Base-by-base conservation (phyloP, 2,797 vertebrate genomes). In the Taenioides sp. region DNA sequence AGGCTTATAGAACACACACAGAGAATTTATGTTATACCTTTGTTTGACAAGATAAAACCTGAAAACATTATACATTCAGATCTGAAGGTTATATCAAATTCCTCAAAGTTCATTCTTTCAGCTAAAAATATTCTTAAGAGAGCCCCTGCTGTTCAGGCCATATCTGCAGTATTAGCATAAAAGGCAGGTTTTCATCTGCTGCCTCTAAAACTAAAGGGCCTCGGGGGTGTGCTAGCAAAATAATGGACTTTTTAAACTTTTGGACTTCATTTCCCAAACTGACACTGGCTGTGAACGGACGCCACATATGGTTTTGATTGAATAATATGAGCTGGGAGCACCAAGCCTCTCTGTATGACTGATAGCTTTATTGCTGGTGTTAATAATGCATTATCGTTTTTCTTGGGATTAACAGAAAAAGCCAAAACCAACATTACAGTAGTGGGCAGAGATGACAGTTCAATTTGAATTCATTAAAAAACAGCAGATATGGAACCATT, bases 191-290 rank as follows among this genome's bases (percentile, higher is more conserved):
- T 87, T 87, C 88, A 87, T 87, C 86, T 78, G 65, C 71, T 71
- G 79, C 77, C 73, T 85, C 80, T 85, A 84, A 86, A 87, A 86
- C 74, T 60, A 76, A 85, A 82, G 87, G 65, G 71, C 82, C 84
- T 82, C 66, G 2, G 73, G 87, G 83, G 78, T 66, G 77, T 79
- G 72, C 80, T 86, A 71, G 62, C 0, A 27, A 84, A 84, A 84
- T 86, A 91, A 92, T 90, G 81, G 88, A 89, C 87, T 88, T 89
- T 80, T 88, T 72, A 71, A 88, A 86, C 78, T 87, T 83, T 82
- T 47, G 80, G 82, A 89, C 82, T 87, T 84, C 23, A 80, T 85
- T 83, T 85, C 34, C 76, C 65, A 76, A 73, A 18, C 61, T 65
- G 71, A 65, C 67, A 2, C 61, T 37, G 65, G 52, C 62, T 78